phyloP scores from a whole-genome alignment of 2,113 vertebrate genomes.

The Hemiprocne comata region DNA sequence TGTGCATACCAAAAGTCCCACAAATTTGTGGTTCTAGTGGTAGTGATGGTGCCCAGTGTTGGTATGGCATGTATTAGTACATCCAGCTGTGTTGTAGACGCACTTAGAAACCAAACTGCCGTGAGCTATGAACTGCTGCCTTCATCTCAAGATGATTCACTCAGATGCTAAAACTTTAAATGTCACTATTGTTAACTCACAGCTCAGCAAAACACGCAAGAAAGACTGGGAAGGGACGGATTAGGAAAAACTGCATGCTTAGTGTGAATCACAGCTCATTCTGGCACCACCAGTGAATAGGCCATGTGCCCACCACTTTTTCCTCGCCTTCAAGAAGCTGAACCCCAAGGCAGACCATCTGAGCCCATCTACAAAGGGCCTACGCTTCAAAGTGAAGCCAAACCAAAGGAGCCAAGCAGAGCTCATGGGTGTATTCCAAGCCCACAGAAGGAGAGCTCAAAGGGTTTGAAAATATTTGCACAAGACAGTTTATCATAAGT shows the following conservation, averaged over 20 bases:
- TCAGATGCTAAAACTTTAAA: constrained; percentile 31
- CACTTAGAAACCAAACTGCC: background rate
- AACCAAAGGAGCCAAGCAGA: constrained; percentile 37
- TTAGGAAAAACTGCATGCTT: background rate
- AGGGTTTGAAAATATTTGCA: constrained; percentile 35
- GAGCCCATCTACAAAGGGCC: background rate
- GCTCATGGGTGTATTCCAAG: constrained; percentile 37
- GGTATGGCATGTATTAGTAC: background rate
- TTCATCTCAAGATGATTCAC: constrained; percentile 33
- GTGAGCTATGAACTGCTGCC: background rate
- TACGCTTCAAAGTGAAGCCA: constrained; percentile 24
- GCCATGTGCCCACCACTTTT: background rate
- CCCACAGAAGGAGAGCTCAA: constrained; percentile 18
- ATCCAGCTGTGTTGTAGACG: fast-evolving
- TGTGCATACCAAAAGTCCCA: background rate
- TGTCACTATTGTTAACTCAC: constrained; percentile 17
- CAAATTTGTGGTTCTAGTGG: background rate
- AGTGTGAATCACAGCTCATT: constrained; percentile 27
- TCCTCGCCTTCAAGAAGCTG: background rate
- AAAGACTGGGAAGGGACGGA: background rate
- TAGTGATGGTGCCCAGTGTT: background rate
- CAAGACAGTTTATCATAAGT: background rate
- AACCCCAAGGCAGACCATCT: background rate
- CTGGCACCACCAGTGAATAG: background rate
- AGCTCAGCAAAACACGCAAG: background rate